These are phyloP conservation scores for Mesoclemmys tuberculata DNA, from an alignment of 2,113 vertebrate genomes.

Conservation along the genomic window DNA sequence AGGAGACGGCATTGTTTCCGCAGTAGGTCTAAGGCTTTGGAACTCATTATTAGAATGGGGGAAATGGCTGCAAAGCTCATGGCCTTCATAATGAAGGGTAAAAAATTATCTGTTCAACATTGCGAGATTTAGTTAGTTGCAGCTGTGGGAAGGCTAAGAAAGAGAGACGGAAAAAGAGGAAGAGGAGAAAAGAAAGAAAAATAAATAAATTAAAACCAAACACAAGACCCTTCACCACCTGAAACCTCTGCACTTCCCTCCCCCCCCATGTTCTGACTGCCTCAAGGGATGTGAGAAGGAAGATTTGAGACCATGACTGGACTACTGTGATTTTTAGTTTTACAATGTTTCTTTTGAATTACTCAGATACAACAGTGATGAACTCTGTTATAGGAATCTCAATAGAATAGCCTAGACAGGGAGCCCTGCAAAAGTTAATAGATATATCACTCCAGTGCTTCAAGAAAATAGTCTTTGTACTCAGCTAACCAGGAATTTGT, in stretches of 20 bases:
- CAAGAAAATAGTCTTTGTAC: slow-evolving; percentile 44
- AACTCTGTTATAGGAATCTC: background rate
- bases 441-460: background rate
- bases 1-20: background rate
- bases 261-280: fast-evolving
- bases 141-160: background rate
- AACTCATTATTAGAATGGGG: background rate
- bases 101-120: background rate
- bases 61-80: background rate
- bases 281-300: background rate
- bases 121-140: background rate
- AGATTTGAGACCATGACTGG: background rate
- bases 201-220: background rate
- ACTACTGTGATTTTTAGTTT: background rate
- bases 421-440: background rate
- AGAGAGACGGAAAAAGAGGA: background rate
- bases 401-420: background rate
- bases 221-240: background rate
- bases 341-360: background rate
- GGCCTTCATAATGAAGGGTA: background rate
- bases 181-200: background rate
- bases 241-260: background rate
- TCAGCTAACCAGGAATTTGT: background rate
- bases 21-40: background rate
- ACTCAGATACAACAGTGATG: background rate